These are phyloP conservation scores for Callithrix jacchus DNA, from an alignment of 2,113 vertebrate species.

Conservation along the genomic window DNA sequence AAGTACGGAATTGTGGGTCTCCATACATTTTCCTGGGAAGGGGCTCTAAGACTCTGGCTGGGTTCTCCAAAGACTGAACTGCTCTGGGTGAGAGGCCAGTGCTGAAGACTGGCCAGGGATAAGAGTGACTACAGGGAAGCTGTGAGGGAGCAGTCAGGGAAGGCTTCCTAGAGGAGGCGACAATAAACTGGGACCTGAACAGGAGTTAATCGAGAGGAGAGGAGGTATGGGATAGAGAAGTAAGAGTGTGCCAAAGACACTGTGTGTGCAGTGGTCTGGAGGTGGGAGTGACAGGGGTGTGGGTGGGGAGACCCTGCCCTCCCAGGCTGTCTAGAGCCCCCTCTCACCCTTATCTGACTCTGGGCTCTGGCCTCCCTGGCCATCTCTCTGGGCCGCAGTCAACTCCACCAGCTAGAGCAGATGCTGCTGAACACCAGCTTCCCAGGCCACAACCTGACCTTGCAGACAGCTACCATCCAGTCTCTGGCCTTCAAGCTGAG, in stretches of 20 bases:
- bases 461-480: slow-evolving; percentile 15
- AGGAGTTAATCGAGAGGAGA: not conserved
- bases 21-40: not conserved
- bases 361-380: not conserved
- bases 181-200: not conserved
- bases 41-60: not conserved
- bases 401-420: not conserved
- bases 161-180: not conserved
- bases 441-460: accelerated
- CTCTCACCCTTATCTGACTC: accelerated
- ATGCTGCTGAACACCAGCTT: not conserved
- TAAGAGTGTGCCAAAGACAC: not conserved
- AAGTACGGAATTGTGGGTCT: not conserved
- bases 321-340: not conserved
- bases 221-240: not conserved
- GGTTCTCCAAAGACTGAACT: not conserved
- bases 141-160: not conserved
- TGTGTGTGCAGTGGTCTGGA: not conserved
- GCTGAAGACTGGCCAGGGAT: not conserved
- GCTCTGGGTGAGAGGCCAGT: not conserved
- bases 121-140: not conserved
- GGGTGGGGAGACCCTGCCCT: not conserved
- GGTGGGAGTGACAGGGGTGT: not conserved
- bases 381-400: not conserved
- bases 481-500: slow-evolving; percentile 60